phyloP scores from a whole-genome alignment of 2,888 invertebrate genomes.

The Congeria kusceri region DNA sequence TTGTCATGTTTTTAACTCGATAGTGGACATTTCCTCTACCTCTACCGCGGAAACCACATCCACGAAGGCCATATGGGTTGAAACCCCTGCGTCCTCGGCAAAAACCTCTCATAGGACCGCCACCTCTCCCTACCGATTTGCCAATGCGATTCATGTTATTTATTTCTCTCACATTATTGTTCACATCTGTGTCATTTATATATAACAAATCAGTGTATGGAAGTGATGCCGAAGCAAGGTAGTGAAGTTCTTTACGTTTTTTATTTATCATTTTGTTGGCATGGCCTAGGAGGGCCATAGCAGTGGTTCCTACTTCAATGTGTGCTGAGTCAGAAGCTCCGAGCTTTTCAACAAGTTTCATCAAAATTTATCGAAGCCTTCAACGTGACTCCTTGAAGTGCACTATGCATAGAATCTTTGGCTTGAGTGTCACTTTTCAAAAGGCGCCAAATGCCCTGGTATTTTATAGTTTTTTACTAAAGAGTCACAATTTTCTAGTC shows the following conservation, averaged over 20 bases:
- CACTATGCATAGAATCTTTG: conserved; percentile 8
- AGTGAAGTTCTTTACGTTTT: conserved; percentile 16
- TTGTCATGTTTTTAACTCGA: not conserved
- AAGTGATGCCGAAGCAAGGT: conserved; percentile 24
- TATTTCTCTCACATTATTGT: conserved; percentile 28
- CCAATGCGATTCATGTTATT: conserved; percentile 24
- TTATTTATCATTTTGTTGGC: conserved; percentile 22
- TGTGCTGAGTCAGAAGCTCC: conserved; percentile 5
- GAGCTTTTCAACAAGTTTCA: conserved; percentile 18
- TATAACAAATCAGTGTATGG: conserved; percentile 27
- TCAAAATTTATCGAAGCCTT: conserved; percentile 15
- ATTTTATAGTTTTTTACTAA: conserved; percentile 14
- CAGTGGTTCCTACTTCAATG: conserved; percentile 10
- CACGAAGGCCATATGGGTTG: not conserved
- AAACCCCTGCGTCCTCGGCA: not conserved
- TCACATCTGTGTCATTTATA: conserved; percentile 16
- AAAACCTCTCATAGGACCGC: not conserved
- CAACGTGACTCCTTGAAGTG: conserved; percentile 15
- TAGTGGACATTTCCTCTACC: not conserved
- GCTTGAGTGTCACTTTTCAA: conserved; percentile 19
- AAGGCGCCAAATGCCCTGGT: conserved; percentile 26
- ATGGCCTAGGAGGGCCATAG: conserved; percentile 19
- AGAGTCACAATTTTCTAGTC: conserved; percentile 20
- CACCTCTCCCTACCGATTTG: conserved; percentile 13
- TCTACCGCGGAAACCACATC: conserved; percentile 7